These are phyloP conservation scores for Drosophila nikananu DNA, from an alignment of 1,140 invertebrate species.

Conservation along the genomic window DNA sequence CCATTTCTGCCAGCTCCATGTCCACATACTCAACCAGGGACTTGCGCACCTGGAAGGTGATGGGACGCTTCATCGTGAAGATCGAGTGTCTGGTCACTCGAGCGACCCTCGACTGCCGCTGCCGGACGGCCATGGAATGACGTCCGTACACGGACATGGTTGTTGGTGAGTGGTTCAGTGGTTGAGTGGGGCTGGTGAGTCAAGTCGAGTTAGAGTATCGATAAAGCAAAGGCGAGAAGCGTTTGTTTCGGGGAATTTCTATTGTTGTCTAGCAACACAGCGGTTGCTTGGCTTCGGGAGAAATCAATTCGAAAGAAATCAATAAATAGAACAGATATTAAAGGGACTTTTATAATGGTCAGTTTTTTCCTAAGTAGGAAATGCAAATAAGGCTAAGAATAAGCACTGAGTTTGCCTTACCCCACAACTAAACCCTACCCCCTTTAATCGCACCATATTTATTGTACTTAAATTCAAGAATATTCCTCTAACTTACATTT, in stretches of 20 bases:
- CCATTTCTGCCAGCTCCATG: slow-evolving; percentile 49
- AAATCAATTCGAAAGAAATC: slow-evolving; percentile 12
- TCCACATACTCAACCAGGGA: slow-evolving; percentile 70
- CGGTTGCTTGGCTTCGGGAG: slow-evolving; percentile 51
- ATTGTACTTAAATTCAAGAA: background rate
- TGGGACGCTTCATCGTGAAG: slow-evolving; percentile 46
- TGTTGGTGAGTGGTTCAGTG: slow-evolving; percentile 3
- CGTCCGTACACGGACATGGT: background rate
- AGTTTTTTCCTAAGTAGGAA: background rate
- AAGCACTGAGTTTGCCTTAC: background rate
- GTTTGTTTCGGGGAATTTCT: slow-evolving; percentile 13
- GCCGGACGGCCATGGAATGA: slow-evolving; percentile 15
- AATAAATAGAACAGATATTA: background rate
- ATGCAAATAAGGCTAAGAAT: background rate
- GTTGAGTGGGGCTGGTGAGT: too few species aligned
- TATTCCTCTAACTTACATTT: background rate
- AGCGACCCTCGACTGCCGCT: background rate
- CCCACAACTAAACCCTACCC: background rate
- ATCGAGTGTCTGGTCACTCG: slow-evolving; percentile 26
- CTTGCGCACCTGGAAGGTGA: slow-evolving; percentile 59
- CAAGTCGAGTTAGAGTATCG: slow-evolving; percentile 16
- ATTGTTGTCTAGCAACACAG: slow-evolving; percentile 62
- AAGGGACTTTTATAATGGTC: background rate
- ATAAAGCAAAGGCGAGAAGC: slow-evolving; percentile 33
- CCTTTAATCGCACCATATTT: background rate